A percentile compares a stretch with the other conserved stretches of the same genome.
Evolutionary conservation across 2,797 vertebrate species (phyloP).

Genomic region (Ataeniobius toweri): DNA sequence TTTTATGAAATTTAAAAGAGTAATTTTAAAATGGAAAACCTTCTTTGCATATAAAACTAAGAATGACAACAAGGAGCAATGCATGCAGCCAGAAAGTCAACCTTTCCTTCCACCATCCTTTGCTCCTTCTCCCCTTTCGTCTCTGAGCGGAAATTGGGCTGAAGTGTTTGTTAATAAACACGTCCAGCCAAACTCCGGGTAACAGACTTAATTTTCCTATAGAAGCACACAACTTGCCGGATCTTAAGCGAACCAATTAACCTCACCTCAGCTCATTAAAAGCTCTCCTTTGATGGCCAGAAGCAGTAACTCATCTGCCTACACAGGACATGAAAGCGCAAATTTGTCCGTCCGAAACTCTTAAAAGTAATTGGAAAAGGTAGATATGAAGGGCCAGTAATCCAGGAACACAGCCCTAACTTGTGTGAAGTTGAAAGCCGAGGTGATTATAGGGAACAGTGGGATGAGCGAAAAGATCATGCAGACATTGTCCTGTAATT

Average conservation of each 20-base stretch:
- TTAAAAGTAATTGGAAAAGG: constrained; percentile 85
- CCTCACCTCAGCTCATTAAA: constrained; percentile 85
- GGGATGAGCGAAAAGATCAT: constrained; percentile 20
- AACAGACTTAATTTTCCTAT: constrained; percentile 83
- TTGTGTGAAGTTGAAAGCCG: constrained; percentile 68
- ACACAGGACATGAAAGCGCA: constrained; percentile 83
- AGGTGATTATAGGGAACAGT: constrained; percentile 60
- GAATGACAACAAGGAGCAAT: background rate
- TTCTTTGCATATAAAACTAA: constrained; percentile 2
- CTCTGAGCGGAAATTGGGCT: constrained; percentile 76
- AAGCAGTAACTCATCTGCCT: constrained; percentile 79
- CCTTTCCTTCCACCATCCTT: constrained; percentile 19
- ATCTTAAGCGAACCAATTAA: constrained; percentile 85
- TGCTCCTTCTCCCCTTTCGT: constrained; percentile 32
- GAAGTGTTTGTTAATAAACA: constrained; percentile 86
- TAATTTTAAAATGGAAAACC: background rate
- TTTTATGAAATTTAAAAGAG: background rate
- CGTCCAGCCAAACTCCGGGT: constrained; percentile 82
- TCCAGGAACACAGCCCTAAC: constrained; percentile 74
- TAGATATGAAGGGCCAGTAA: constrained; percentile 77
- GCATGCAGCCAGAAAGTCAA: constrained; percentile 39
- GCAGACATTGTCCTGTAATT: constrained; percentile 27
- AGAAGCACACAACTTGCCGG: constrained; percentile 80
- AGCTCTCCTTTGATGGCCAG: constrained; percentile 82
- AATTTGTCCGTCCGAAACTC: constrained; percentile 83